Base-by-base conservation (phyloP, 2,113 vertebrate species). In the Chelonoidis abingdonii region DNA sequence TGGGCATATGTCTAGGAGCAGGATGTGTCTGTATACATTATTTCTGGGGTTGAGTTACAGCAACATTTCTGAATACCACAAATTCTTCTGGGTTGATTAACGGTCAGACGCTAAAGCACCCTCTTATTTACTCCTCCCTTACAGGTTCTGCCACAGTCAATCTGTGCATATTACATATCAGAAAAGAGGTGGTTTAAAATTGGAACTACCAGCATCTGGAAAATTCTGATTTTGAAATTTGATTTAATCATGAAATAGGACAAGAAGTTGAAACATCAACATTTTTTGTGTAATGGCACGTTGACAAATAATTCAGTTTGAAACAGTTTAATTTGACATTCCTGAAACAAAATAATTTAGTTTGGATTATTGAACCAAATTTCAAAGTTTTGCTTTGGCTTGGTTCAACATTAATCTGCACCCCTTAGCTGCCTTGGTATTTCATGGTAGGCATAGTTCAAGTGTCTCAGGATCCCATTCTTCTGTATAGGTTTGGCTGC, bases 231-330 rank as follows among this genome's bases (percentile, higher is more conserved):
- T 25, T 44, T 41, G 41, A 76, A 6, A 41, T 44, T 25, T 44
- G 72, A 24, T 44, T 35, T 31, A 3, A 41, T 17, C 1, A 5
- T 25, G 56, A 83, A 1, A 87, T 62, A 62, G 59, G 59, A 62
- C 62, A 83, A 11, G 25, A 14, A 2, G 38, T 14, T 80, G 7
- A n/a, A 62, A 89, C 72, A 14, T 1, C 31, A 5, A 8, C 31
- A 0, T 50, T 62, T 86, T 53, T 25, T 54, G 38, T 44, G 7
- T 65, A 65, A 35, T 65, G 59, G 47, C 4, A 87, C 86, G 69
- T 19, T 1, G 5, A 9, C 8, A 1, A 47, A 7, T 22, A 83
- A 87, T 69, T 12, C 2, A 6, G 22, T n/a, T 62, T 49, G 3
- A 78, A 59, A 83, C 22, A 0, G 57, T 80, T 69, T 1, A n/a